These are phyloP conservation scores for Corythaeola cristata DNA, from an alignment of 2,113 vertebrate species.

Conservation along the genomic window DNA sequence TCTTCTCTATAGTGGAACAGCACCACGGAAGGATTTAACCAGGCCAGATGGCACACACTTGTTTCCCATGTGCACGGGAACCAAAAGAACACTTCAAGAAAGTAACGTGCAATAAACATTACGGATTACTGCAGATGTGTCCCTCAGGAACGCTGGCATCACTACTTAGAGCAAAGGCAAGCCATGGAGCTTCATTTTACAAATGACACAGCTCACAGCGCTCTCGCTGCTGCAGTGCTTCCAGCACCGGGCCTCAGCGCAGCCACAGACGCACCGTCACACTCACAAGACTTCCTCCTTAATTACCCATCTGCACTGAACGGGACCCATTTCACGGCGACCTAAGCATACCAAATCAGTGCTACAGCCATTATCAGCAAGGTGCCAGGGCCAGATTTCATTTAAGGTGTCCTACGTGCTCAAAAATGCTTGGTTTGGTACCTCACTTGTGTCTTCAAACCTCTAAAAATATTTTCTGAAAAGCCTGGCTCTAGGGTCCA, in stretches of 20 bases:
- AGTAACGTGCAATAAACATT: background rate
- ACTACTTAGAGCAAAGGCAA: background rate
- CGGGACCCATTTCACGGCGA: background rate
- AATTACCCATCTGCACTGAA: background rate
- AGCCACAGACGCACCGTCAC: background rate
- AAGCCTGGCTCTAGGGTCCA: background rate
- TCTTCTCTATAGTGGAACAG: background rate
- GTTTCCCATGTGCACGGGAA: background rate
- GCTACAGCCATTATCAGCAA: background rate
- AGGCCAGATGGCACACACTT: background rate
- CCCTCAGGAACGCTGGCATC: background rate
- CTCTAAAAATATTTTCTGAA: background rate
- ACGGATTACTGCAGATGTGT: background rate
- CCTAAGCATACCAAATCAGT: background rate
- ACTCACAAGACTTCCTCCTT: background rate
- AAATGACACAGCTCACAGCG: background rate
- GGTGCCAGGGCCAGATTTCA: rapidly evolving
- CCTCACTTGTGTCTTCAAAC: background rate
- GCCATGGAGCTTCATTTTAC: background rate
- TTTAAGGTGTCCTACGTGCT: background rate
- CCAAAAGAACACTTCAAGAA: background rate
- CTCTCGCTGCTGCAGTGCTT: background rate
- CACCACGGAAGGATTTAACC: background rate
- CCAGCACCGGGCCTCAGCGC: rapidly evolving
- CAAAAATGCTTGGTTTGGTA: background rate